phyloP scores from a whole-genome alignment of 2,888 invertebrate species.

The Drosophila limbata region DNA sequence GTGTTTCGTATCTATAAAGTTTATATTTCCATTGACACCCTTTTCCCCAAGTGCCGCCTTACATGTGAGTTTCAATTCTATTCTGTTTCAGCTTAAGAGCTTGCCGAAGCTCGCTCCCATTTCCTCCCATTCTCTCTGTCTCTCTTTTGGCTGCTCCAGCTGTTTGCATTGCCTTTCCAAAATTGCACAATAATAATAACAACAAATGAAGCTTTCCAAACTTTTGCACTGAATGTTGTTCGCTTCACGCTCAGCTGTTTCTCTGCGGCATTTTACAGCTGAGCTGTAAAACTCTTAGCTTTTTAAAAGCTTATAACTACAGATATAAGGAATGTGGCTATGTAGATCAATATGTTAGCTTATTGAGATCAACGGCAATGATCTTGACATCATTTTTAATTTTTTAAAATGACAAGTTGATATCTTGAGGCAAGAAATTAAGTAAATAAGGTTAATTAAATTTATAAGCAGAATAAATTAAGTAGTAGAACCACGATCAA shows the following conservation, averaged over 20 bases:
- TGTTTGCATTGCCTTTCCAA: conserved; percentile 55
- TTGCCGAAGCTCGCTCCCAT: conserved; percentile 23
- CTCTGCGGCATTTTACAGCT: conserved; percentile 22
- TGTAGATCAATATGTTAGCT: not conserved
- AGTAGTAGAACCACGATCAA: no score
- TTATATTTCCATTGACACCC: conserved; percentile 79
- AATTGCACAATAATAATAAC: conserved; percentile 46
- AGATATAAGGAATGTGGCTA: not conserved
- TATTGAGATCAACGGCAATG: not conserved
- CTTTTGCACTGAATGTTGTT: conserved; percentile 11
- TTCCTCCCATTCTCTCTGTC: conserved; percentile 11
- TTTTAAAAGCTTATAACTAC: not conserved
- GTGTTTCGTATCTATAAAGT: conserved; percentile 65
- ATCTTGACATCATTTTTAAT: not conserved
- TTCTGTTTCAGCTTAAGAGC: conserved; percentile 30
- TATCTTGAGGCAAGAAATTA: no score
- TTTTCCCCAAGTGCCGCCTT: conserved; percentile 57
- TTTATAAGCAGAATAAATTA: no score
- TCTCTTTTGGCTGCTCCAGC: conserved; percentile 54
- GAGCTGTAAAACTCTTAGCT: not conserved
- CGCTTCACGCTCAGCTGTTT: conserved; percentile 39
- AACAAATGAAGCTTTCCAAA: conserved; percentile 46
- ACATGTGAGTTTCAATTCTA: conserved; percentile 48
- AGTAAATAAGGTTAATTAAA: no score
- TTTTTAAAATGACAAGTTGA: no score